Percentiles rank a stretch among this genome's conserved stretches.
phyloP scores from a whole-genome alignment of 2,888 invertebrate species.

The Onchidella celtica region DNA sequence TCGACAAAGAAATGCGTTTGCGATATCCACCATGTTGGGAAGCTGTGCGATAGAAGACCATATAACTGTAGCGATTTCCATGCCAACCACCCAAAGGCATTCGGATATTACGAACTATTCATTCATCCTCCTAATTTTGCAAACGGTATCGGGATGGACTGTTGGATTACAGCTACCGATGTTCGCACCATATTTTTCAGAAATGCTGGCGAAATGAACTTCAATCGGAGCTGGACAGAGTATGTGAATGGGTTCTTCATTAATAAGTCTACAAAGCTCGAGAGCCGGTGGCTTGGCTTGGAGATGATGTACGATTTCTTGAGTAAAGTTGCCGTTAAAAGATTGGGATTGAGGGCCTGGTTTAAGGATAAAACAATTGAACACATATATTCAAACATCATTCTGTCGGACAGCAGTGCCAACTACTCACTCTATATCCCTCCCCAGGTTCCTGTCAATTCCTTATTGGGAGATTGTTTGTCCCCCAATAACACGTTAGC shows the following conservation, averaged over 20 bases:
- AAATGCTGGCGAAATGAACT: not conserved
- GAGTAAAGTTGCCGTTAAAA: too few relatives aligned
- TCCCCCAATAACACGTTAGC: not conserved
- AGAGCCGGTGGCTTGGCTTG: not conserved
- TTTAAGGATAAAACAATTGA: not conserved
- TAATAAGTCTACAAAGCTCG: not conserved
- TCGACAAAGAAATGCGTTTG: not conserved
- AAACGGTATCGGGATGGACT: not conserved
- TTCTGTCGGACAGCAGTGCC: not conserved
- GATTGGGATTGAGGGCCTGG: not conserved
- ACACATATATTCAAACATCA: not conserved
- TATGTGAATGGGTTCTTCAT: not conserved
- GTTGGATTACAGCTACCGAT: not conserved
- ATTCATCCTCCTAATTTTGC: not conserved
- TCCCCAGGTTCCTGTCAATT: not conserved
- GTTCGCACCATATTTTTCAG: not conserved
- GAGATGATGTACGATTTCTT: not conserved
- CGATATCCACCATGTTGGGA: not conserved
- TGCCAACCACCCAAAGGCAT: not conserved
- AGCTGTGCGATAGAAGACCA: not conserved
- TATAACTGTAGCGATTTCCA: slow-evolving; percentile 9
- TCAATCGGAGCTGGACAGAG: not conserved
- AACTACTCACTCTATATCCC: not conserved
- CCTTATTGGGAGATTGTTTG: not conserved
- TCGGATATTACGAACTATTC: not conserved